Percentiles rank a stretch among this genome's conserved stretches.
Evolutionary conservation across 2,888 invertebrate species (phyloP).

Genomic region (Calameuta idolon): DNA sequence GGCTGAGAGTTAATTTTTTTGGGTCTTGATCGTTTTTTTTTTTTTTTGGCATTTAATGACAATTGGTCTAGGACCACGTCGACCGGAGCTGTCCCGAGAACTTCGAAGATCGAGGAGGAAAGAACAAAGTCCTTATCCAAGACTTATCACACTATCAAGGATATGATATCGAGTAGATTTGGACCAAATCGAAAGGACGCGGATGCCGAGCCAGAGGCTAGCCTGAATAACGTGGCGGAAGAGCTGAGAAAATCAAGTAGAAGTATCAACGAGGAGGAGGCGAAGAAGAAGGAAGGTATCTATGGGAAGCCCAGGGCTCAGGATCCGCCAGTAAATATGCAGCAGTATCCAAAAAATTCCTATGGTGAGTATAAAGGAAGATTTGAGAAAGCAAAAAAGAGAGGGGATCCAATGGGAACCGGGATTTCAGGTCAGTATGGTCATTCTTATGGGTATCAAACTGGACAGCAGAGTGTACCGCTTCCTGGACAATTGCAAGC

Average conservation of each 20-base stretch:
- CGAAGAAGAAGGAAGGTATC: constrained; percentile 70
- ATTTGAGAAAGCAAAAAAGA: not conserved
- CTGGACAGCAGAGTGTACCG: constrained; percentile 48
- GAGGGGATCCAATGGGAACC: not conserved
- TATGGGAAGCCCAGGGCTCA: constrained; percentile 72
- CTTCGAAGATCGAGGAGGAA: constrained; percentile 57
- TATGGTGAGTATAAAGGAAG: constrained; percentile 43
- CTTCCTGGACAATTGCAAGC: constrained; percentile 60
- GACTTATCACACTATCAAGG: constrained; percentile 85
- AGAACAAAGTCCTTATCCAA: constrained; percentile 77
- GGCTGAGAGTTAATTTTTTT: not conserved
- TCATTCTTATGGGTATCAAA: constrained; percentile 55
- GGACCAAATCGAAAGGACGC: constrained; percentile 72
- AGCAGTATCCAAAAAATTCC: constrained; percentile 57
- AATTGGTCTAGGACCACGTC: constrained; percentile 45
- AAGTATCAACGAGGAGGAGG: constrained; percentile 63
- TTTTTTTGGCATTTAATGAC: not conserved
- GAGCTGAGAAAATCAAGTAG: constrained; percentile 70
- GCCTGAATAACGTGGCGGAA: constrained; percentile 74
- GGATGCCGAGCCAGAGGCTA: constrained; percentile 67
- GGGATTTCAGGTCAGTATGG: constrained; percentile 47
- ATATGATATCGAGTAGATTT: constrained; percentile 85
- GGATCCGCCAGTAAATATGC: constrained; percentile 51
- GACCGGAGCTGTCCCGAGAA: constrained; percentile 49
- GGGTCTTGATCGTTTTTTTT: not conserved